Percentiles rank a stretch among this genome's conserved stretches.
phyloP scores from a whole-genome alignment of 2,113 vertebrate species.

The Xiphorhynchus elegans region DNA sequence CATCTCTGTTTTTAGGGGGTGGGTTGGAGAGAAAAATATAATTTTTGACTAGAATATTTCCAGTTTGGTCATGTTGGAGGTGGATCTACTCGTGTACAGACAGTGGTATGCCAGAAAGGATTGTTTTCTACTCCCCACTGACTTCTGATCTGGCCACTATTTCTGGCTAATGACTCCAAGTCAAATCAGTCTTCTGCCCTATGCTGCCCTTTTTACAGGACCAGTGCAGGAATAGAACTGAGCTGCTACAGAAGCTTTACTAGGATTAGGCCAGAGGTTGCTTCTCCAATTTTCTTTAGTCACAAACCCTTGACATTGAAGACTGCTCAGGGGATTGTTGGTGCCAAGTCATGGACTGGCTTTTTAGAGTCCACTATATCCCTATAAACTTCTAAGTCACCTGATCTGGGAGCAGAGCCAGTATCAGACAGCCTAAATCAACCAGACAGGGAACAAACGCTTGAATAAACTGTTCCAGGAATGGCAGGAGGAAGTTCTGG shows the following conservation, averaged over 20 bases:
- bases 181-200: background rate
- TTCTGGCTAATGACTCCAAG: background rate
- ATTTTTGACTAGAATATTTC: background rate
- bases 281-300: background rate
- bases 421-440: background rate
- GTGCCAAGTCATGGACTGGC: background rate
- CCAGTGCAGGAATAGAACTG: background rate
- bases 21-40: rapidly evolving
- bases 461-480: conserved; percentile 18
- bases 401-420: background rate
- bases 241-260: background rate
- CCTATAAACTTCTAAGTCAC: background rate
- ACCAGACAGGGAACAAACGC: background rate
- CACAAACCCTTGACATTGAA: background rate
- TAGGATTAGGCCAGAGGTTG: background rate
- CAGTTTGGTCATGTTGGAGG: background rate
- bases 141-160: background rate
- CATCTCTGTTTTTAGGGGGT: background rate
- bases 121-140: background rate
- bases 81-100: background rate
- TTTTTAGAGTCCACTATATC: background rate
- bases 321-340: background rate
- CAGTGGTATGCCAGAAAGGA: background rate
- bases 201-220: background rate
- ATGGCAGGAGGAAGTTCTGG: background rate